phyloP scores from a whole-genome alignment of 2,113 vertebrate species.

The Nerophis lumbriciformis region DNA sequence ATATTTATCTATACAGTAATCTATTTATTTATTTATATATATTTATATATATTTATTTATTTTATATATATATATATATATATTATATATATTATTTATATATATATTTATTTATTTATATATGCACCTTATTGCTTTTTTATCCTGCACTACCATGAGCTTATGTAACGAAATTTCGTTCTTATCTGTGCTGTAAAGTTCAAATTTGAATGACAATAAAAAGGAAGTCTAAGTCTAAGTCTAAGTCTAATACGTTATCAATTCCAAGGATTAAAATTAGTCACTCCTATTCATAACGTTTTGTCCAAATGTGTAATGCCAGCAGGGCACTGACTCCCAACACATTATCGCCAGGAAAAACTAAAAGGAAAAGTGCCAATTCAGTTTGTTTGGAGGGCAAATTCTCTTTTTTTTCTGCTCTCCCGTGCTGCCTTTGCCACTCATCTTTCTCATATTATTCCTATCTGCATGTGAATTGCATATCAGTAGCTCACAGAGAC shows the following conservation, averaged over 20 bases:
- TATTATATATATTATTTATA: no score
- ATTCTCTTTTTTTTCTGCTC: constrained; percentile 22
- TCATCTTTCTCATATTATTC: constrained; percentile 39
- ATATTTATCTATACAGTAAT: no score
- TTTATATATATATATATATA: no score
- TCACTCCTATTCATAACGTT: constrained; percentile 8
- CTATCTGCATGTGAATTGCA: constrained; percentile 59
- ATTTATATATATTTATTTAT: no score
- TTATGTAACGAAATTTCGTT: no score
- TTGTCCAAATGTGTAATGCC: constrained; percentile 4
- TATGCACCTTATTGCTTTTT: no score
- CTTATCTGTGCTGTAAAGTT: no score
- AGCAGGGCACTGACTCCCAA: constrained; percentile 42
- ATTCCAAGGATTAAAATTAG: constrained; percentile 4
- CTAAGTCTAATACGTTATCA: background rate
- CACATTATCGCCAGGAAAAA: constrained; percentile 51
- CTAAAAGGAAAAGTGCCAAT: constrained; percentile 35
- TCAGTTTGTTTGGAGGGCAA: constrained; percentile 56
- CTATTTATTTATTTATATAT: no score
- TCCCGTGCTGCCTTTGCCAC: constrained; percentile 3
- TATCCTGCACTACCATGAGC: no score
- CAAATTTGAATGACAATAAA: no score
- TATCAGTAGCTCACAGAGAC: constrained; percentile 44
- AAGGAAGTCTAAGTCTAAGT: no score
- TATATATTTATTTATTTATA: no score